Evolutionary conservation across 92 coral and sea anemone genomes (phyloP).

Genomic region (Meandrina meandrites): DNA sequence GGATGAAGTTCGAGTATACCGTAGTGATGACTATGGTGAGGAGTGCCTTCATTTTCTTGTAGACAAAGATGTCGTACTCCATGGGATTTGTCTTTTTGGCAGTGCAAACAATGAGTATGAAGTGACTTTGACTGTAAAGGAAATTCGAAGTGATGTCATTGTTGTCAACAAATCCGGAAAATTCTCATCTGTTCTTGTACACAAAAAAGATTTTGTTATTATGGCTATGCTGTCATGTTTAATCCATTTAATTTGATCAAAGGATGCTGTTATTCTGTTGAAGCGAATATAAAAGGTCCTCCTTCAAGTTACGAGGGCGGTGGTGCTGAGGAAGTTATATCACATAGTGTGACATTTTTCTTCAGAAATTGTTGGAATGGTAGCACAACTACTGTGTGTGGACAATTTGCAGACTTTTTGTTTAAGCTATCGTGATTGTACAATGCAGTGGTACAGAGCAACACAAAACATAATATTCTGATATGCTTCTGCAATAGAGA

Average conservation of each 20-base stretch:
- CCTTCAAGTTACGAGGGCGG: not conserved
- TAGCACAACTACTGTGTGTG: not conserved
- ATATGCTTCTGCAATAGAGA: no score
- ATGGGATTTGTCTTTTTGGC: not conserved
- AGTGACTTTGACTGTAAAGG: not conserved
- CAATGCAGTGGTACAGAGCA: not conserved
- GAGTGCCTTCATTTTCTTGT: not conserved
- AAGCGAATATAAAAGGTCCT: not conserved
- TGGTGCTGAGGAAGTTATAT: not conserved
- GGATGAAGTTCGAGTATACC: no score
- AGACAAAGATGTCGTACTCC: not conserved
- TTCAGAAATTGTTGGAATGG: not conserved
- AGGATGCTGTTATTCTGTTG: not conserved
- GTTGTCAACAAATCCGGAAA: not conserved
- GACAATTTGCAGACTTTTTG: conserved; percentile 1
- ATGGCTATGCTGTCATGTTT: not conserved
- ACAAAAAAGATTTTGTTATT: not conserved
- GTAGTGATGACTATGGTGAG: no score
- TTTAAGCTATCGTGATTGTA: not conserved
- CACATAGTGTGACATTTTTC: not conserved
- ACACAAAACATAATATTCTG: no score
- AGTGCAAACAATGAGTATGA: not conserved
- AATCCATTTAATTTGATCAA: not conserved
- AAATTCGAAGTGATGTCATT: not conserved
- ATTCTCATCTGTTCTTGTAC: not conserved